Evolutionary conservation across 2,797 vertebrate genomes (phyloP), one percentile per base, ranked within the genome.

Genomic region (Coregonus ussuriensis): DNA sequence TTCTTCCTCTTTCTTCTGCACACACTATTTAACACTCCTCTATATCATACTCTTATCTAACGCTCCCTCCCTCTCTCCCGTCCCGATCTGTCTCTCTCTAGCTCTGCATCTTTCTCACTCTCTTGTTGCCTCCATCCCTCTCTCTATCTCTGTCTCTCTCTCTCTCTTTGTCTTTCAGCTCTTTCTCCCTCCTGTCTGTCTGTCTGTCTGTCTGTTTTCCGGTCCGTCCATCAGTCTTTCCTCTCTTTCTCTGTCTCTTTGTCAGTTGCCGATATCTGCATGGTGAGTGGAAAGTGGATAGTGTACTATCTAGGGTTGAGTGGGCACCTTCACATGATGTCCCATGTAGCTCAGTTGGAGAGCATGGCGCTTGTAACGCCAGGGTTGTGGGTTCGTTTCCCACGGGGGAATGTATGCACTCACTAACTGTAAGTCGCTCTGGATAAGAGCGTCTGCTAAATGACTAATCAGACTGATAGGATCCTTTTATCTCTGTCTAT

Each of bases 281-380:
- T 18, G 29, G 66, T 7, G 9, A 33, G 15, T 21, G n/a, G 14
- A 62, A 25, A 25, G 25, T 25, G 25, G 25, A 25, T 62, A 9
- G 56, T 4, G n/a, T n/a, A 25, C 21, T 35, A 33, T 79, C 53
- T n/a, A 80, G 63, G 67, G 31, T 25, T 21, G 25, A 72, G 77
- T 31, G 71, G 56, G 63, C 29, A 85, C 83, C 80, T 73, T 81
- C 85, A 83, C 74, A 81, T 85, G 84, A 82, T 4, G n/a, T 3
- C 25, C 25, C 25, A 25, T 25, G 25, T 25, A 25, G 25, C 25
- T 25, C 25, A 25, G 25, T 25, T 25, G 25, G 25, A 25, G 25
- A 25, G 25, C 25, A 25, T 25, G 25, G 25, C 25, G 25, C 25
- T 25, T 25, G 25, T 25, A 25, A 25, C 25, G 25, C 25, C 25